These are phyloP conservation scores for Motacilla alba DNA, from an alignment of 2,113 vertebrate species.

Conservation along the genomic window DNA sequence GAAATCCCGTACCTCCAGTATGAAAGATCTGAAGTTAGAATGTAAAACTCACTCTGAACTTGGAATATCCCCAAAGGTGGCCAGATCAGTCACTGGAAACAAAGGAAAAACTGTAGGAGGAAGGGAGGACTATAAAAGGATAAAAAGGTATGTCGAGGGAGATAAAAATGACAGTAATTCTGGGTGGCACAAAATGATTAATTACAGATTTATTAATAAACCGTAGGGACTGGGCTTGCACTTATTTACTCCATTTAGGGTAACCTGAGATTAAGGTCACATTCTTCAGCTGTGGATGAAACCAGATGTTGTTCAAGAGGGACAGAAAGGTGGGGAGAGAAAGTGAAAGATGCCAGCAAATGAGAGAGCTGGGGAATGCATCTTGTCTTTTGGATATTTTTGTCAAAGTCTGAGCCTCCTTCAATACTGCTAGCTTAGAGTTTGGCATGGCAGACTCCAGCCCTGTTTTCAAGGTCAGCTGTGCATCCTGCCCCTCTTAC, in stretches of 20 bases:
- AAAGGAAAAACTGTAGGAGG: not conserved
- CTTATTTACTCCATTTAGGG: not conserved
- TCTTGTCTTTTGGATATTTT: not conserved
- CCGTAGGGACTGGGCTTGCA: not conserved
- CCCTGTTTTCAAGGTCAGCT: not conserved
- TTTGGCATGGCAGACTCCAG: not conserved
- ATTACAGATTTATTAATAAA: constrained; percentile 24
- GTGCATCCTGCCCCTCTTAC: not conserved
- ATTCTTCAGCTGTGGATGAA: not conserved
- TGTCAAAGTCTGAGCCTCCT: not conserved
- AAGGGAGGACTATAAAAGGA: not conserved
- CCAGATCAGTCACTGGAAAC: not conserved
- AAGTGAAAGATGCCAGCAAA: not conserved
- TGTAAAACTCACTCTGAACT: constrained; percentile 28
- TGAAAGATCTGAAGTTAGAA: not conserved
- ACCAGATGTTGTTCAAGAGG: not conserved
- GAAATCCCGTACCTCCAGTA: not conserved
- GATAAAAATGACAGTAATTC: constrained; percentile 9
- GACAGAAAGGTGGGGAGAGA: not conserved
- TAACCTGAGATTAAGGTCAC: not conserved
- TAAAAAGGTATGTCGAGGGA: not conserved
- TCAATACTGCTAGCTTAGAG: not conserved
- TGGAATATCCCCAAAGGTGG: constrained; percentile 11
- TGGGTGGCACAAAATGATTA: not conserved
- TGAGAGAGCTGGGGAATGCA: not conserved